phyloP scores from a whole-genome alignment of 2,113 vertebrate genomes.

The rat (Rattus norvegicus) region DNA sequence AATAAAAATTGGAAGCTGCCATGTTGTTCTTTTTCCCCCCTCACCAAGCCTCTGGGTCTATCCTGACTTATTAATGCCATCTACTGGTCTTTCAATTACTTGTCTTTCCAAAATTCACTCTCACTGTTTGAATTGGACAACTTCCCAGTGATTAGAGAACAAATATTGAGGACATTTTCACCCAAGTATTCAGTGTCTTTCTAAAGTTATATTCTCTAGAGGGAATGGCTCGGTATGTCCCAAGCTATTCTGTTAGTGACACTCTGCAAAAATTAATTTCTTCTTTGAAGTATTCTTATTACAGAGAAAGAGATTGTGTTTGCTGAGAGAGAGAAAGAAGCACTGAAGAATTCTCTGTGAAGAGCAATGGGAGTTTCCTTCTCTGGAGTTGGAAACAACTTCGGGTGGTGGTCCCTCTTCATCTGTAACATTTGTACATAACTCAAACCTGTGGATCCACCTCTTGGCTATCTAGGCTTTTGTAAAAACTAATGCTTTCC shows the following conservation, averaged over 20 bases:
- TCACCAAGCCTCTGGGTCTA: slow-evolving; percentile 69
- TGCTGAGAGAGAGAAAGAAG: neutral
- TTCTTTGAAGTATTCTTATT: neutral
- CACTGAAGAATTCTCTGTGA: slow-evolving; percentile 3
- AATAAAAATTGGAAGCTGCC: slow-evolving; percentile 39
- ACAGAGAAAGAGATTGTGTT: neutral
- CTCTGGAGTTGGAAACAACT: neutral
- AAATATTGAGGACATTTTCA: slow-evolving; percentile 39
- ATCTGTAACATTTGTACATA: neutral
- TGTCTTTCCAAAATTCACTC: neutral
- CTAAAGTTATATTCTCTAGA: slow-evolving; percentile 51
- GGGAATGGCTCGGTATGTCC: neutral
- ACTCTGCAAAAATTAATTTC: neutral
- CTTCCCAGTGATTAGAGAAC: slow-evolving; percentile 49
- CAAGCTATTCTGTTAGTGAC: neutral
- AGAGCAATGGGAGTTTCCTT: neutral
- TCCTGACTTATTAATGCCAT: slow-evolving; percentile 83
- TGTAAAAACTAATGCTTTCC: neutral
- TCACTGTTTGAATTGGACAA: slow-evolving; percentile 34
- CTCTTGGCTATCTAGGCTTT: slow-evolving; percentile 13
- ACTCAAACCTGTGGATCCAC: neutral
- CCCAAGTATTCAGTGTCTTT: slow-evolving; percentile 18
- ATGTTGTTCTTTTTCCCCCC: neutral
- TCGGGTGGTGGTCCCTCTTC: neutral
- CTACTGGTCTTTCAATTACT: slow-evolving; percentile 82